Conservation (phyloP, 2,113 vertebrate genomes). For the Bos taurus region ARS-UCD2.0 NC_037333.1:6782001-6782500, state of each 20-base stretch:
- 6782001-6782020: not conserved
- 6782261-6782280: not conserved
- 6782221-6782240: not conserved
- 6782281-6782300: not conserved
- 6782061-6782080: not conserved
- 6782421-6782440: not conserved
- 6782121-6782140: conserved; percentile 32
- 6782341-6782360: not conserved
- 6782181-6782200: not conserved
- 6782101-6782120: not conserved
- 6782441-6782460: not conserved
- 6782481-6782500: not conserved
- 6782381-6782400: not conserved
- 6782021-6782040: not conserved
- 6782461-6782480: not conserved
- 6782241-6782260: not conserved
- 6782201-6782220: not conserved
- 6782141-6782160: not conserved
- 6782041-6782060: not conserved
- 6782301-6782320: not conserved
- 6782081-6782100: conserved; percentile 31
- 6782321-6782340: not conserved
- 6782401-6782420: not conserved
- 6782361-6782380: not conserved
- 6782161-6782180: conserved; percentile 63